A percentile compares a stretch with the other conserved stretches of the same genome.
Conservation (phyloP, 1,140 invertebrate species). For the Chelonus insularis region DNA sequence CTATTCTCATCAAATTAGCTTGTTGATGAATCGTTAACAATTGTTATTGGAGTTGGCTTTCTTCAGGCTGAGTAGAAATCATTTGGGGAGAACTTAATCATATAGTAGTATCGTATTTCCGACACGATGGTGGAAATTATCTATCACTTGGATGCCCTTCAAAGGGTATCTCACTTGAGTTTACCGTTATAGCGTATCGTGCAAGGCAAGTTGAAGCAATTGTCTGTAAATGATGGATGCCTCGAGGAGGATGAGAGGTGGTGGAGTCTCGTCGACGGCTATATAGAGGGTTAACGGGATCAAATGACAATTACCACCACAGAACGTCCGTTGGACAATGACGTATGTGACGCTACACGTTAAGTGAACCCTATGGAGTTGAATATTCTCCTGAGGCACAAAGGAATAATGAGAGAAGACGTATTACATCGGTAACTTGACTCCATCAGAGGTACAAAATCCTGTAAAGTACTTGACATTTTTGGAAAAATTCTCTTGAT, state of each 20-base stretch:
- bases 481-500: too few species aligned
- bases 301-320: slow-evolving; percentile 53
- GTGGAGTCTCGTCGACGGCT: background rate
- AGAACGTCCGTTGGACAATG: slow-evolving; percentile 47
- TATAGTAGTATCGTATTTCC: slow-evolving; percentile 17
- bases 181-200: slow-evolving; percentile 22
- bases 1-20: too few species aligned
- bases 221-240: slow-evolving; percentile 55
- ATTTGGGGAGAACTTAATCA: background rate
- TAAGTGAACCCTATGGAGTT: slow-evolving; percentile 27
- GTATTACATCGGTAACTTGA: background rate
- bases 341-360: slow-evolving; percentile 44
- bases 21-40: too few species aligned
- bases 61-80: background rate
- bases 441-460: too few species aligned
- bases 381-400: slow-evolving; percentile 37
- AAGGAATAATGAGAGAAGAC: slow-evolving; percentile 40
- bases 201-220: slow-evolving; percentile 46
- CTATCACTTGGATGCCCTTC: slow-evolving; percentile 19
- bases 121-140: slow-evolving; percentile 27
- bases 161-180: slow-evolving; percentile 25
- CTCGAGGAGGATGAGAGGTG: slow-evolving; percentile 34
- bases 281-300: slow-evolving; percentile 40
- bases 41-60: too few species aligned
- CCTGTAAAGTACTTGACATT: too few species aligned